A percentile compares a stretch with the other conserved stretches of the same genome.
phyloP scores from a whole-genome alignment of 2,797 vertebrate species.

The Arrhamphus sclerolepis region DNA sequence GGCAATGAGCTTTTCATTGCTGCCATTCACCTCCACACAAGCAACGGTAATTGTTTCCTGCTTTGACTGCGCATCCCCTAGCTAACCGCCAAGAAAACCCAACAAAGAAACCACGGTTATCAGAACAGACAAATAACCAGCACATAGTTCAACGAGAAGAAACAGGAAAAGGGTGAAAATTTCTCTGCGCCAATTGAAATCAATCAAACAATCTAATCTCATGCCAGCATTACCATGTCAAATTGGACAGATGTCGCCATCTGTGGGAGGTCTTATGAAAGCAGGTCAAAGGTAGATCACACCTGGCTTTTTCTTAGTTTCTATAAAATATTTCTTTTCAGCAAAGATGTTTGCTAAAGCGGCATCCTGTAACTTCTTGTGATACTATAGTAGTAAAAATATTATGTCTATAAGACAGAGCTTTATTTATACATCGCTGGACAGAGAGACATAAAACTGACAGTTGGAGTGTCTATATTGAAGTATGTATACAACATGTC shows the following conservation, averaged over 20 bases:
- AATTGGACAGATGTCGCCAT: constrained; percentile 72
- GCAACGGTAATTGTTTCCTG: constrained; percentile 58
- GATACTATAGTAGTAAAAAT: not conserved
- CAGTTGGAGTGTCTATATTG: constrained; percentile 22
- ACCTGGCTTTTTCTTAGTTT: constrained; percentile 2
- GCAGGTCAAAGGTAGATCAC: constrained; percentile 38
- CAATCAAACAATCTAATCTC: constrained; percentile 60
- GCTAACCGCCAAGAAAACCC: constrained; percentile 43
- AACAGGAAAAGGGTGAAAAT: constrained; percentile 32
- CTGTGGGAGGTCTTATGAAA: constrained; percentile 53
- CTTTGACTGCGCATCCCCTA: constrained; percentile 55
- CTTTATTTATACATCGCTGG: not conserved
- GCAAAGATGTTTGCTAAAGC: too few relatives aligned
- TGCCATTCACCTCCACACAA: constrained; percentile 62
- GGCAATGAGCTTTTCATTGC: constrained; percentile 66
- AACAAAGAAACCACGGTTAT: constrained; percentile 53
- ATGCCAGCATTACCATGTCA: constrained; percentile 60
- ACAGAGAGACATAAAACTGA: constrained; percentile 31
- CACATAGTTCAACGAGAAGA: constrained; percentile 47
- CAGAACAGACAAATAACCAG: constrained; percentile 39
- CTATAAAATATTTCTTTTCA: not conserved
- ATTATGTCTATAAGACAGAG: not conserved
- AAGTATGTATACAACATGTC: constrained; percentile 42
- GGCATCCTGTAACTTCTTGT: not conserved
- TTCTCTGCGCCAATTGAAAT: constrained; percentile 52